phyloP scores from a whole-genome alignment of 2,113 vertebrate species.

The Petaurus breviceps region DNA sequence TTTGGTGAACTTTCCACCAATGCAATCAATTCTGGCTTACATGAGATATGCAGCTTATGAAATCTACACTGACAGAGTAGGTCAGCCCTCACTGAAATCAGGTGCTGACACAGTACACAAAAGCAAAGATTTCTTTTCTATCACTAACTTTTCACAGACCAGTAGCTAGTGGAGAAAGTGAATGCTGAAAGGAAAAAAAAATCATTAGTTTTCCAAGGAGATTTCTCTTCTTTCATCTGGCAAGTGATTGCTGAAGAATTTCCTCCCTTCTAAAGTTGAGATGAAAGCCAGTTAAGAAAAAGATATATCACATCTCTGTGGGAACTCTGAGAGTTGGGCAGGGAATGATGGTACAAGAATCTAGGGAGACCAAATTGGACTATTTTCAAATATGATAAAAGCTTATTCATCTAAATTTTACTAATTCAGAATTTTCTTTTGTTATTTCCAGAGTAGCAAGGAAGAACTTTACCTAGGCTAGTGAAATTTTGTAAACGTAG shows the following conservation, averaged over 20 bases:
- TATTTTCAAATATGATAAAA: slow-evolving; percentile 3
- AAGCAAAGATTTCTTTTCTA: not conserved
- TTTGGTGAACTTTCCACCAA: slow-evolving; percentile 29
- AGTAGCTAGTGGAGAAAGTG: not conserved
- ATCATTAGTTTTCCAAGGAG: not conserved
- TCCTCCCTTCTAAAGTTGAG: slow-evolving; percentile 36
- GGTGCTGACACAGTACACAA: not conserved
- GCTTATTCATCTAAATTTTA: slow-evolving; percentile 2
- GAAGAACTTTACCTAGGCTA: not conserved
- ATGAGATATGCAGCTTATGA: not conserved
- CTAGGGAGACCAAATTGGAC: not conserved
- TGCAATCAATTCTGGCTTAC: slow-evolving; percentile 51
- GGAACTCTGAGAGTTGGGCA: not conserved
- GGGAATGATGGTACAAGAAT: not conserved
- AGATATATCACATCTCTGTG: not conserved
- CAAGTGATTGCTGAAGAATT: not conserved
- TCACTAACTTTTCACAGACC: not conserved
- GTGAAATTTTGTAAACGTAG: not conserved
- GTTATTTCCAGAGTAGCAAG: not conserved
- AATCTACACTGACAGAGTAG: slow-evolving; percentile 12
- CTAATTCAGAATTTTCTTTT: not conserved
- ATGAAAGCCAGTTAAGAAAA: slow-evolving; percentile 8
- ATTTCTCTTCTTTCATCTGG: not conserved
- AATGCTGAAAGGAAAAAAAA: not conserved
- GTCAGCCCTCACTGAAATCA: not conserved